Conservation (phyloP, 2,113 vertebrate species). For the Eurypyga helias region DNA sequence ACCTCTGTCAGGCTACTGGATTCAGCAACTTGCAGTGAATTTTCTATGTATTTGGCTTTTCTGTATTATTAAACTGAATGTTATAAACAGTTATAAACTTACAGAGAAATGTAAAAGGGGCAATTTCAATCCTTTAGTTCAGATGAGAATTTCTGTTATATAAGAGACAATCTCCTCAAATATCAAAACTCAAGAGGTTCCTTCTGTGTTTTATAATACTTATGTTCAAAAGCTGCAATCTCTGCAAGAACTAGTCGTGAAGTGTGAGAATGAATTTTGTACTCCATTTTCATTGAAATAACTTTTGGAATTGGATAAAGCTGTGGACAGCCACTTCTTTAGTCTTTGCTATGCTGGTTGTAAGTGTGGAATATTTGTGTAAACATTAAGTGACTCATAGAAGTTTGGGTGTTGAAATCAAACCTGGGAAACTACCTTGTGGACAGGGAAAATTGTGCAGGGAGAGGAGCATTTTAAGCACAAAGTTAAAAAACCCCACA, state of each 20-base stretch:
- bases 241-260: background rate
- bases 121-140: background rate
- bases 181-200: background rate
- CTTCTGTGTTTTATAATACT: conserved; percentile 35
- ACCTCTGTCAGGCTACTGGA: background rate
- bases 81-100: background rate
- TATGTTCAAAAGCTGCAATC: conserved; percentile 39
- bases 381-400: background rate
- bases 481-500: background rate
- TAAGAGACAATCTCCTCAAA: conserved; percentile 32
- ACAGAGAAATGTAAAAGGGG: background rate
- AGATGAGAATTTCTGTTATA: conserved; percentile 10
- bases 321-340: background rate
- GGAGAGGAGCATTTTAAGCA: background rate
- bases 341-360: background rate
- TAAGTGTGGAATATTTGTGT: conserved; percentile 24
- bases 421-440: background rate
- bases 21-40: background rate
- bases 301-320: conserved; percentile 24
- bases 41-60: background rate
- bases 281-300: conserved; percentile 58
- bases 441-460: background rate
- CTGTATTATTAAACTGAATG: background rate
- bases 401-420: background rate
- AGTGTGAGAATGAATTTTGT: conserved; percentile 42